Base-by-base conservation (phyloP, 2,113 vertebrate genomes). In the Misgurnus anguillicaudatus region DNA sequence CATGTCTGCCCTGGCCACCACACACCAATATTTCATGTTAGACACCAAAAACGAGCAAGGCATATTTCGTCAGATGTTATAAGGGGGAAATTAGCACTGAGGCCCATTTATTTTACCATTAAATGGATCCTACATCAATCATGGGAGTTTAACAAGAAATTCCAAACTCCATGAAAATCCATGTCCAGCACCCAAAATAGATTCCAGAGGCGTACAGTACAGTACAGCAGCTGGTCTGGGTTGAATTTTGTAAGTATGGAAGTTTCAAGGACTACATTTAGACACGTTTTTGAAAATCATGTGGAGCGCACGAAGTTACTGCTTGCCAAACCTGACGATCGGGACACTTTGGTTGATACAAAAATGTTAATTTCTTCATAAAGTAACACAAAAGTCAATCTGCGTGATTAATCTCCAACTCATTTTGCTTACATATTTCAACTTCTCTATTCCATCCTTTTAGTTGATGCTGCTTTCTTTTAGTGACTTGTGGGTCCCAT, bases 21-120 rank as follows among this genome's bases (percentile, higher is more conserved):
- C 84, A 77, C 79, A 78, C 24, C 87, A 87, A 72, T 86, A 84
- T 87, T 90, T 92, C 85, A 89, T 90, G 87, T 88, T 87, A 89
- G 42, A 66, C 24, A 68, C 45, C 55, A 78, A 77, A 84, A 85
- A 78, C 39, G 53, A 82, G 77, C 55, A 79, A 74, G 74, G 77
- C 60, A 77, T 74, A 87, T 76, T 84, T 86, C 80, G 82, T 85
- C 75, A 70, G 75, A 79, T 67, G 83, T 71, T 81, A 83, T 71
- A 78, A 81, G 75, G 55, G 80, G 82, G 80, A 83, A 88, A 87
- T 84, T 76, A 88, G 82, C 64, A 71, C 47, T 55, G 77, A 83
- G 82, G 82, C 65, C 82, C 77, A 84, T 86, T 82, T 81, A 85
- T 82, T 87, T 83, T 81, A 75, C 68, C 70, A 66, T 80, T 84